Conservation (phyloP, 1,140 invertebrate genomes). For the Calycopis cecrops region DNA sequence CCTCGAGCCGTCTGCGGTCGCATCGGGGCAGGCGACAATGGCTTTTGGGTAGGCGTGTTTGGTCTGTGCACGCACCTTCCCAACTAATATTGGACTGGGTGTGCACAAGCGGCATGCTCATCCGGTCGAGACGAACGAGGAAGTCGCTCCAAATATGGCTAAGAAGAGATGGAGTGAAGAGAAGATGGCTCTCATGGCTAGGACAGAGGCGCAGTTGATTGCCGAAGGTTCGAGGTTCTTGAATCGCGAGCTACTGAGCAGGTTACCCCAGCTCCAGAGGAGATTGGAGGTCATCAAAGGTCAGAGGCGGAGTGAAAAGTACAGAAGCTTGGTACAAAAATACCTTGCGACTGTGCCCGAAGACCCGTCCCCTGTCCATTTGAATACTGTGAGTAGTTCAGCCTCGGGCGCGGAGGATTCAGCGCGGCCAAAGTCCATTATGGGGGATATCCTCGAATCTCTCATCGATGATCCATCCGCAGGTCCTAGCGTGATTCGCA, state of each 20-base stretch:
- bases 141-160: slow-evolving; percentile 18
- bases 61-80: slow-evolving; percentile 15
- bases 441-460: too few relatives aligned
- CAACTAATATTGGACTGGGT: slow-evolving; percentile 12
- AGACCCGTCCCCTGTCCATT: background rate
- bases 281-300: slow-evolving; percentile 30
- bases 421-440: background rate
- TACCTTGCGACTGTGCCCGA: slow-evolving; percentile 14
- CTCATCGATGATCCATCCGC: slow-evolving; percentile 6
- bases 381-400: slow-evolving; percentile 10
- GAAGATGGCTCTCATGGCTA: slow-evolving; percentile 21
- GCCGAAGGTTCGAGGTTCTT: slow-evolving; percentile 8
- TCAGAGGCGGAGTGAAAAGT: slow-evolving; percentile 20
- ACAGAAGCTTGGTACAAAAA: slow-evolving; percentile 22
- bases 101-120: slow-evolving; percentile 11
- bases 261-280: slow-evolving; percentile 20
- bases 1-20: background rate
- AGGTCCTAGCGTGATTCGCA: background rate
- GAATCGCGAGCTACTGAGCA: slow-evolving; percentile 17
- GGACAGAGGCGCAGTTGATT: slow-evolving; percentile 25
- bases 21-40: background rate
- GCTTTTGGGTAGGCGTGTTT: slow-evolving; percentile 2
- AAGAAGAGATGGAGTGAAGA: slow-evolving; percentile 23
- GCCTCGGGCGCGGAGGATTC: background rate
- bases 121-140: slow-evolving; percentile 8